Evolutionary conservation across 35 echinoderm and acorn worm genomes (phyloP).

Genomic region (Stichopus chloronotus): DNA sequence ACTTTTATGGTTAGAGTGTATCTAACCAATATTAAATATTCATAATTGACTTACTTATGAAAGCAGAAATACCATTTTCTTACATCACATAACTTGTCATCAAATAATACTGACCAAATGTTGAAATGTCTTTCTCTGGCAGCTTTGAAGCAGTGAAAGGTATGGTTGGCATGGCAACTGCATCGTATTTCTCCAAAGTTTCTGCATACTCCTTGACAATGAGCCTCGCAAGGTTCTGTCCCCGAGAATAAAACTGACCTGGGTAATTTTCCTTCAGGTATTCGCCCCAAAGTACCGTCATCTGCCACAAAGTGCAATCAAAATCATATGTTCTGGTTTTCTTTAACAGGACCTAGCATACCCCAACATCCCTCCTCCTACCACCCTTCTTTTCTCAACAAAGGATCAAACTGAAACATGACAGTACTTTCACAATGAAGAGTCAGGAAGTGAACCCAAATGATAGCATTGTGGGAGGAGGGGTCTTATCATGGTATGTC

Average conservation of each 20-base stretch:
- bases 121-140: conserved; percentile 27
- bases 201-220: conserved; percentile 57
- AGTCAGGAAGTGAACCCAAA: too few relatives aligned
- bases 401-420: too few relatives aligned
- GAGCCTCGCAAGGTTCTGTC: conserved; percentile 59
- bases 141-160: conserved; percentile 68
- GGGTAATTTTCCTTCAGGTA: conserved; percentile 73
- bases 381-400: too few relatives aligned
- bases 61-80: too few relatives aligned
- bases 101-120: not conserved
- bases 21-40: too few relatives aligned
- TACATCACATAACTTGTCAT: too few relatives aligned
- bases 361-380: not conserved
- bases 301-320: not conserved
- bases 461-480: too few relatives aligned
- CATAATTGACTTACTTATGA: too few relatives aligned
- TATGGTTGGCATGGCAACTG: conserved; percentile 86
- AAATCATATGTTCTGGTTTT: not conserved
- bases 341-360: not conserved
- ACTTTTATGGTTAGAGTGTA: too few relatives aligned
- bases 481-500: too few relatives aligned
- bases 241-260: conserved; percentile 64
- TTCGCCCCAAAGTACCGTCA: conserved; percentile 44
- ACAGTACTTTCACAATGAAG: too few relatives aligned
- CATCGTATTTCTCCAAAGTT: conserved; percentile 60